Evolutionary conservation across 2,113 vertebrate species (phyloP).

Genomic region (Nansenia antarctica): DNA sequence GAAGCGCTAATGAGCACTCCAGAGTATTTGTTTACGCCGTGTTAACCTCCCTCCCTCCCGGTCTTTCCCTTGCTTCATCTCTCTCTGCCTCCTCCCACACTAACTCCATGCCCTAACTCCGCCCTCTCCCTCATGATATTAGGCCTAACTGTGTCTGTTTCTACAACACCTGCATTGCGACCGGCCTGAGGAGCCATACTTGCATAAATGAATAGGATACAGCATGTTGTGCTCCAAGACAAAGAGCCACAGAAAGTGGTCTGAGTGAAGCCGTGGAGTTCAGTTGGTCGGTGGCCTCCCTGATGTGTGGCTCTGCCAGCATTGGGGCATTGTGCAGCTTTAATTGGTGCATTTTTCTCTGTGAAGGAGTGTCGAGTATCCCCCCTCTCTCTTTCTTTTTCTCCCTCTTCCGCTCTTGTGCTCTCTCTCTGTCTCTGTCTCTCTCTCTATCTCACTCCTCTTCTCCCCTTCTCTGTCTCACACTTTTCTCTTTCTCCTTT

Average conservation of each 20-base stretch:
- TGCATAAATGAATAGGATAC: too few species aligned
- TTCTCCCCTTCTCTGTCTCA: neutral
- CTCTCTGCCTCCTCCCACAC: neutral
- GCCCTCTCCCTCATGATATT: too few species aligned
- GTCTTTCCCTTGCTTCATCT: neutral
- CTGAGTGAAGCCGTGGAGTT: too few species aligned
- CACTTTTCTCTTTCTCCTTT: neutral
- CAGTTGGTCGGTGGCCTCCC: constrained; percentile 32
- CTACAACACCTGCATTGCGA: neutral
- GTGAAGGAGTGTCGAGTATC: constrained; percentile 2
- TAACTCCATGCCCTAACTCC: too few species aligned
- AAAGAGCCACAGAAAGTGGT: too few species aligned
- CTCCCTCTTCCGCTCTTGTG: constrained; percentile 5
- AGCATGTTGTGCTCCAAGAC: too few species aligned
- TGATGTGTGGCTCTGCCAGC: constrained; percentile 30
- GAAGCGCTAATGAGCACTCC: constrained; percentile 12
- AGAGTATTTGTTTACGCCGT: constrained; percentile 7
- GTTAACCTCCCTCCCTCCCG: constrained; percentile 10
- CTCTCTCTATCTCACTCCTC: neutral
- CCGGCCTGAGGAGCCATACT: too few species aligned
- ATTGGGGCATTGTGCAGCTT: constrained; percentile 37
- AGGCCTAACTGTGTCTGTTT: too few species aligned
- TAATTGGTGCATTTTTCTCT: constrained; percentile 51
- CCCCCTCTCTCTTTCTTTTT: constrained; percentile 1
- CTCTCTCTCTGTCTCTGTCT: neutral